These are phyloP conservation scores for Glaucopsyche alexis DNA, from an alignment of 2,888 invertebrate genomes.

Conservation along the genomic window DNA sequence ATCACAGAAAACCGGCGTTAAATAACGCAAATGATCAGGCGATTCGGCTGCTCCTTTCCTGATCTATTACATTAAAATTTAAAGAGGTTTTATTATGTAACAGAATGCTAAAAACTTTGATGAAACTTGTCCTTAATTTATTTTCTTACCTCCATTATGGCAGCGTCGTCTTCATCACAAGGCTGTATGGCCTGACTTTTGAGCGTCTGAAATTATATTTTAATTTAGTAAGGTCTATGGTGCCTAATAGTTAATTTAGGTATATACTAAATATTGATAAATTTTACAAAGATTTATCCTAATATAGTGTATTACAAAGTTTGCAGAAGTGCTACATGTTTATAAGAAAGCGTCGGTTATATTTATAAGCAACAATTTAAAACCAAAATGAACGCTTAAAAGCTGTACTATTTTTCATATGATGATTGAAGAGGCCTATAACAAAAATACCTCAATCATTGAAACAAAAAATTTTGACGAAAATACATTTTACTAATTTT, in stretches of 20 bases:
- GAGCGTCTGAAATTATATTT: conserved; percentile 55
- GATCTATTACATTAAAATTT: too few relatives aligned
- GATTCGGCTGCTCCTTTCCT: too few relatives aligned
- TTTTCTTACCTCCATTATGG: conserved; percentile 61
- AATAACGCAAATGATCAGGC: too few relatives aligned
- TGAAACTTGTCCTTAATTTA: too few relatives aligned
- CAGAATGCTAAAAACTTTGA: too few relatives aligned
- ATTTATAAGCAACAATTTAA: conserved; percentile 16
- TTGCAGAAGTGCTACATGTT: conserved; percentile 9
- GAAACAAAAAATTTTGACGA: neutral
- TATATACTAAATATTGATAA: neutral
- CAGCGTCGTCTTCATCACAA: conserved; percentile 66
- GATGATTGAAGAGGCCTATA: conserved; percentile 10
- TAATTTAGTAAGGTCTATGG: neutral
- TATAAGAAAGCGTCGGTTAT: conserved; percentile 2
- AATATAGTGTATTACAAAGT: conserved; percentile 3
- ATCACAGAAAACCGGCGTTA: too few relatives aligned
- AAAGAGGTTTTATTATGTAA: too few relatives aligned
- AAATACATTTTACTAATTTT: neutral
- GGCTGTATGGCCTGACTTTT: conserved; percentile 66
- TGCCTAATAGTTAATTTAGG: neutral
- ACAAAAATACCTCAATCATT: neutral
- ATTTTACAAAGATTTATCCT: neutral
- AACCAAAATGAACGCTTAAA: conserved; percentile 4
- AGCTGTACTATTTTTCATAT: neutral